Evolutionary conservation across 1,140 invertebrate species (phyloP).

Genomic region (Macrotrachela quadricornifera): DNA sequence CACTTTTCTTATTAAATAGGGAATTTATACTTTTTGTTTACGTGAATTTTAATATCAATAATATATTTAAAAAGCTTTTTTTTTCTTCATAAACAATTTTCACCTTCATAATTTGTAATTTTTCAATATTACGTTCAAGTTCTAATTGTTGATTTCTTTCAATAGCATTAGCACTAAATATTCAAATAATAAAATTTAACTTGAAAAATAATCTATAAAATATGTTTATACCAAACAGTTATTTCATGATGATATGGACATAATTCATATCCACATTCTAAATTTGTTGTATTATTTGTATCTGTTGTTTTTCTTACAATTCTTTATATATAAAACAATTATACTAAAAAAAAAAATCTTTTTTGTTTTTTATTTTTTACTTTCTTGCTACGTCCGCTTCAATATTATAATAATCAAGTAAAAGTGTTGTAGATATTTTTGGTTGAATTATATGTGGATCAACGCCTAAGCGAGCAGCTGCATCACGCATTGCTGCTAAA

Average conservation of each 20-base stretch:
- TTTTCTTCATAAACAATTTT: neutral
- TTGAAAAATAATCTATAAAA: constrained; percentile 3
- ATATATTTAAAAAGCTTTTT: no score
- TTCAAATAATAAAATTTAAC: constrained; percentile 7
- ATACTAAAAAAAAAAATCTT: no score
- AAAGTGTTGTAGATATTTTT: constrained; percentile 81
- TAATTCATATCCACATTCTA: constrained; percentile 14
- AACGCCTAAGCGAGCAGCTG: constrained; percentile 59
- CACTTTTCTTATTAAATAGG: no score
- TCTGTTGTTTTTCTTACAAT: no score
- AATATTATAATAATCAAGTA: constrained; percentile 81
- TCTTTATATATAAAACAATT: no score
- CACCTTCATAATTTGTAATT: constrained; percentile 81
- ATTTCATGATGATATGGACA: constrained; percentile 33
- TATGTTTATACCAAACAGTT: constrained; percentile 29
- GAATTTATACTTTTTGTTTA: no score
- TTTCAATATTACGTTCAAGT: constrained; percentile 81
- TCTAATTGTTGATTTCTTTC: constrained; percentile 82
- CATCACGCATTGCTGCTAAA: constrained; percentile 93
- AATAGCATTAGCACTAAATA: constrained; percentile 55
- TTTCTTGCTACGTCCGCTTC: constrained; percentile 77
- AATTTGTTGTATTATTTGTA: no score
- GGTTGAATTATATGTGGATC: constrained; percentile 86
- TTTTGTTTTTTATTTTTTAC: constrained; percentile 35
- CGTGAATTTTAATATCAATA: no score